phyloP scores from a whole-genome alignment of 2,113 vertebrate species.

The Hemiscyllium ocellatum region DNA sequence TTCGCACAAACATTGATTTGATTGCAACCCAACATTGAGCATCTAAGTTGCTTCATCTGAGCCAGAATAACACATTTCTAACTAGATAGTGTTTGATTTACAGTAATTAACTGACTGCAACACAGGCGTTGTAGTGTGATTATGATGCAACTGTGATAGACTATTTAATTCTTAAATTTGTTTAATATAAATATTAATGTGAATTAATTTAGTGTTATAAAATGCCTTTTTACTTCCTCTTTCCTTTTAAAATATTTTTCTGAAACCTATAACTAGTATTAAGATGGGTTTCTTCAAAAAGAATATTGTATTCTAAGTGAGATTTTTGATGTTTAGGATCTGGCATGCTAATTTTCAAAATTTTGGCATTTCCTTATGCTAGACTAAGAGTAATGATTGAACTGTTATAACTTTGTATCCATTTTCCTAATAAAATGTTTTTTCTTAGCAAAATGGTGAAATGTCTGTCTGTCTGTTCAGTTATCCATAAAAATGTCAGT shows the following conservation, averaged over 20 bases:
- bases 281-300: background rate
- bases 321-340: slow-evolving; percentile 15
- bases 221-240: background rate
- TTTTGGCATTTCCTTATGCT: background rate
- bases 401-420: background rate
- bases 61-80: background rate
- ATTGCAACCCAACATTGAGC: background rate
- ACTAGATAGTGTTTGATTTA: background rate
- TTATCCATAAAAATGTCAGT: background rate
- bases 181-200: background rate
- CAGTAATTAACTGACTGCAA: background rate
- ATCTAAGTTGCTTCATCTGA: background rate
- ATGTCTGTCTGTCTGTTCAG: slow-evolving; percentile 13
- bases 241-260: background rate
- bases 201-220: slow-evolving; percentile 19
- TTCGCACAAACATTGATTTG: background rate
- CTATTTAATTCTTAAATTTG: background rate
- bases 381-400: background rate
- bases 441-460: slow-evolving; percentile 19
- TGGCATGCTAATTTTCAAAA: background rate
- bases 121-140: background rate
- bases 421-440: slow-evolving; percentile 8
- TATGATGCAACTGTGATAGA: background rate
- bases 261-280: background rate
- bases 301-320: slow-evolving; percentile 18